Base-by-base conservation (phyloP, 2,113 vertebrate species). In the Corynorhinus townsendii region DNA sequence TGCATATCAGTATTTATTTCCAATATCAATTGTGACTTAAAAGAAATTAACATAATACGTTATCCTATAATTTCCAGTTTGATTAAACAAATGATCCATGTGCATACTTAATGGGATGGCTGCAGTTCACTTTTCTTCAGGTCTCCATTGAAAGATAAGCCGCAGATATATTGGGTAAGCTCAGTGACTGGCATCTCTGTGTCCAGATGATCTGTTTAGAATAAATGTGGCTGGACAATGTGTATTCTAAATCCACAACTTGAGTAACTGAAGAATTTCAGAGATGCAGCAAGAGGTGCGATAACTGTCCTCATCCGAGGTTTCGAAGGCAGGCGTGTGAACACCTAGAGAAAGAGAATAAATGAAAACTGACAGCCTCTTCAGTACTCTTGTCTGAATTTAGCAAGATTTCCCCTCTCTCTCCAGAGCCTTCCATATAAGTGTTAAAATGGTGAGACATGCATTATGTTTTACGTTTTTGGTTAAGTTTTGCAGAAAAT, bases 401-500 rank as follows among this genome's bases (percentile, higher is more conserved):
- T 96, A 97, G 90, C 83, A 66, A 87, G 84, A 30, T 83, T 45
- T 12, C 30, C 40, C 69, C 73, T 47, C 62, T 69, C 69, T 62
- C 79, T 82, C 71, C 15, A 80, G 80, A 86, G 30, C 66, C 85
- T 96, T 89, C 92, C 69, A 26, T 89, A 66, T 75, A 90, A 94
- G 89, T 64, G 80, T 81, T 90, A 93, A 86, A 92, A 97, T 96
- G 88, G 95, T 94, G 88, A 95, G 95, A 93, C 92, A 93, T 95
- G 82, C 88, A 92, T 95, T 95, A 93, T 97, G 92, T 96, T 97
- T 97, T 96, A 96, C 89, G 85, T 97, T 96, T 96, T 92, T 90
- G 33, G 92, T 96, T 95, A 97, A 97, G 86, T 97, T 97, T 96
- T 97, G 95, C 92, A 97, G 96, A 95, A 97, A 97, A 97, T 97